Conservation (phyloP, 2,797 vertebrate species). For the Crocodylus rhombifer region DNA sequence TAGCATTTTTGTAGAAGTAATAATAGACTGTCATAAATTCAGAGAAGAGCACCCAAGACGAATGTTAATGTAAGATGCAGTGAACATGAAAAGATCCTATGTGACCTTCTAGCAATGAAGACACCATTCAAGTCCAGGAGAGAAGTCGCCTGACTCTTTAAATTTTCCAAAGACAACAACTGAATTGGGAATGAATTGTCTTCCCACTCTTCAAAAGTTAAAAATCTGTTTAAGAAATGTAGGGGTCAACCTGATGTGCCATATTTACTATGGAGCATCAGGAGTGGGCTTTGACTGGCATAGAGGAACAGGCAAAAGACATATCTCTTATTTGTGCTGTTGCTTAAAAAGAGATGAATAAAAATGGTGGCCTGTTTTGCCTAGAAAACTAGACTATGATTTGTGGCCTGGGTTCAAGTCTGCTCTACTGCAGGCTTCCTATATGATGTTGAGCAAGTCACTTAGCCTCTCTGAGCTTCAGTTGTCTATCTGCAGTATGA, state of each 20-base stretch:
- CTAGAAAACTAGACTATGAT: not conserved
- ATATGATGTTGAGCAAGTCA: not conserved
- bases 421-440: not conserved
- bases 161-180: not conserved
- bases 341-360: not conserved
- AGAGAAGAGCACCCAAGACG: constrained; percentile 45
- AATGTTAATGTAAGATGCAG: constrained; percentile 50
- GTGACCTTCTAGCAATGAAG: constrained; percentile 60
- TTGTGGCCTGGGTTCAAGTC: not conserved
- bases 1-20: constrained; percentile 72
- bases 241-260: not conserved
- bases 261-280: not conserved
- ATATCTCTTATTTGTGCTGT: not conserved
- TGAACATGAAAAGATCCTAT: constrained; percentile 42
- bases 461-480: not conserved
- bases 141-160: constrained; percentile 6
- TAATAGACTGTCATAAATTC: constrained; percentile 62
- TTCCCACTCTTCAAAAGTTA: not conserved
- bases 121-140: not conserved
- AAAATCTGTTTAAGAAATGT: not conserved
- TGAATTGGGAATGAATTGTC: not conserved
- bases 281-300: not conserved
- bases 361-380: not conserved
- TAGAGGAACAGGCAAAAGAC: not conserved
- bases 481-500: not conserved